These are phyloP conservation scores for Zaprionus taronus DNA, from an alignment of 1,140 invertebrate species.

Conservation along the genomic window DNA sequence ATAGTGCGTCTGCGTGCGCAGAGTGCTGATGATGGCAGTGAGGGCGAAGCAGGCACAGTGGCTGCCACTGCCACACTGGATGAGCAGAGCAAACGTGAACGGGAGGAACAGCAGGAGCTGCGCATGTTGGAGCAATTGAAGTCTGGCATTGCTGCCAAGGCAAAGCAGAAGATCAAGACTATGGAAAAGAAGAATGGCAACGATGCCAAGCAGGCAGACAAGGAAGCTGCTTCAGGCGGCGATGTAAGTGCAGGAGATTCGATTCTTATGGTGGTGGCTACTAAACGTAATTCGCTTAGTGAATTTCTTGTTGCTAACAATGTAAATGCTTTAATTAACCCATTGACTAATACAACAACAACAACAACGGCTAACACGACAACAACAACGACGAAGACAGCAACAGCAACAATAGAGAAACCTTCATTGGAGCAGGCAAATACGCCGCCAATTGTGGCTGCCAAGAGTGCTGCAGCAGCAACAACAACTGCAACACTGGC, in stretches of 20 bases:
- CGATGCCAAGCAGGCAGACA: conserved; percentile 54
- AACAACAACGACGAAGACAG: conserved; percentile 31
- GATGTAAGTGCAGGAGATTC: conserved; percentile 72
- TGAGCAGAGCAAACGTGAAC: conserved; percentile 66
- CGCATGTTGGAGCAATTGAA: conserved; percentile 88
- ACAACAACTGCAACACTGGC: conserved; percentile 20
- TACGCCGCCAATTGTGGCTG: conserved; percentile 67
- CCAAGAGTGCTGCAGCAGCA: conserved; percentile 59
- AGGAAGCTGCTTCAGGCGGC: conserved; percentile 27
- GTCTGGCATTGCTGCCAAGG: conserved; percentile 87
- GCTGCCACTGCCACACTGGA: conserved; percentile 52
- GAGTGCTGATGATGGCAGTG: conserved; percentile 86
- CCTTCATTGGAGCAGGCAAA: conserved; percentile 52
- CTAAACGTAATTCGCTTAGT: conserved; percentile 82
- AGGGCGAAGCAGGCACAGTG: conserved; percentile 70
- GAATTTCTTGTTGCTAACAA: conserved; percentile 84
- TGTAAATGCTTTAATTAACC: conserved; percentile 78
- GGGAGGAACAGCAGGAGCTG: conserved; percentile 85
- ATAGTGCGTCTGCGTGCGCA: conserved; percentile 88
- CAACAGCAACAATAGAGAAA: conserved; percentile 29
- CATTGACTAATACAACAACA: conserved; percentile 47
- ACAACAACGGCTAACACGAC: conserved; percentile 15
- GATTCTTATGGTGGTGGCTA: conserved; percentile 36
- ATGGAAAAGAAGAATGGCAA: conserved; percentile 85
- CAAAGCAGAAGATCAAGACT: conserved; percentile 85